Percentiles rank a stretch among this genome's conserved stretches.
Evolutionary conservation across 2,113 vertebrate genomes (phyloP).

Genomic region (Poeciliopsis retropinna): DNA sequence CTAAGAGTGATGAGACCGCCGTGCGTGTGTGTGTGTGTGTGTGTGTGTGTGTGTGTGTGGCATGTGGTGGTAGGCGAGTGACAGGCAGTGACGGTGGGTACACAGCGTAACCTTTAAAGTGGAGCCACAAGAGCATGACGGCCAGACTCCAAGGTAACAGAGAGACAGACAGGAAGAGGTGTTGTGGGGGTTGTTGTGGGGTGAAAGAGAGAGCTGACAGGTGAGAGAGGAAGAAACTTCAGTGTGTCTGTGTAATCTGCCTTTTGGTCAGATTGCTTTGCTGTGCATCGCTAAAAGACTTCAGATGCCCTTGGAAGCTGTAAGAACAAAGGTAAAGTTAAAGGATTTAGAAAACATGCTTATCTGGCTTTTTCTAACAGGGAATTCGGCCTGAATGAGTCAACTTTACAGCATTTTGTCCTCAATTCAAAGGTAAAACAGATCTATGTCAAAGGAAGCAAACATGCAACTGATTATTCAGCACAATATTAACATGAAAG

Average conservation of each 20-base stretch:
- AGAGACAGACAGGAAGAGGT: conserved; percentile 61
- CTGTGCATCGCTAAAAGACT: conserved; percentile 30
- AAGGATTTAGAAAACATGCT: conserved; percentile 5
- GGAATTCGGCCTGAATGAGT: background rate
- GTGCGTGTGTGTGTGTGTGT: conserved; percentile 35
- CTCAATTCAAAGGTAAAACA: background rate
- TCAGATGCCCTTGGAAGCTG: conserved; percentile 6
- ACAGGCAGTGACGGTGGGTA: conserved; percentile 78
- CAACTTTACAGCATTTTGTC: background rate
- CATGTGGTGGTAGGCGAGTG: conserved; percentile 53
- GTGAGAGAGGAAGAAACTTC: conserved; percentile 65
- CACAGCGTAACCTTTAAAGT: conserved; percentile 79
- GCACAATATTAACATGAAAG: too few species aligned
- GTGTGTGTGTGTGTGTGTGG: conserved; percentile 33
- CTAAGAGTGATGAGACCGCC: conserved; percentile 44
- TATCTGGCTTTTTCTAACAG: background rate
- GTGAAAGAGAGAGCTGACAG: conserved; percentile 65
- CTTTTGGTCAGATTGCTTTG: conserved; percentile 50
- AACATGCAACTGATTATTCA: too few species aligned
- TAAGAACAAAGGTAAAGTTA: conserved; percentile 10
- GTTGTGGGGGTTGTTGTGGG: conserved; percentile 49
- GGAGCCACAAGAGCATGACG: conserved; percentile 79
- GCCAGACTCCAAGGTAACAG: conserved; percentile 75
- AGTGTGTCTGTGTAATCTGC: conserved; percentile 60
- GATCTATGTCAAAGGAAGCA: too few species aligned